Evolutionary conservation across 2,797 vertebrate genomes (phyloP), one percentile per base, ranked within the genome.

Genomic region (Peromyscus aztecus): DNA sequence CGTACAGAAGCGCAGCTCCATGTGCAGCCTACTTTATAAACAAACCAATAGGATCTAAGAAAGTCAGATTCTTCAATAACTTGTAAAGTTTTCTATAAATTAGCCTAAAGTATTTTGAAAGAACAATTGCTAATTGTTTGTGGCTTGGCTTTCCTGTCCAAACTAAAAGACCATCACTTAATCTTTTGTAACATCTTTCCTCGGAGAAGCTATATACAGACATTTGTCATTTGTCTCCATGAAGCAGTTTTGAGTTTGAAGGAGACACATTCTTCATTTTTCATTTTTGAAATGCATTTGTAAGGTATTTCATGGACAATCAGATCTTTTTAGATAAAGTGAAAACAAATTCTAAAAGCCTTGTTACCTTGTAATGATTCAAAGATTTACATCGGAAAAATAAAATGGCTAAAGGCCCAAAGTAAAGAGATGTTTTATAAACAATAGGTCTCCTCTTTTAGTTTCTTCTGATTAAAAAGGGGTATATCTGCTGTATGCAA

Each of bases 91-190:
- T 85, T 75, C 67, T 96, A 78, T 4, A 93, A 57, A n/a, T 52
- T 57, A n/a, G 49, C 37, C 80, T 87, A 46, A 10, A 91, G 34
- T 69, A 75, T 52, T 93, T 94, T 97, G 9, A 92, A 63, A 76
- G 49, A 94, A 73, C 14, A 96, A 86, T 46, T 65, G 86, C 61
- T 67, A n/a, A 75, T 55, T 76, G 65, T n/a, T n/a, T 59, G 76
- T 65, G 16, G 34, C 27, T 81, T 73, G 59, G 37, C 43, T 89
- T 65, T 91, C 63, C 46, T 82, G 75, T 85, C 31, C 52, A 67
- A 65, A 83, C n/a, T 55, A 83, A 63, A 95, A 69, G 82, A 61
- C 21, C 13, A 27, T 49, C 52, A 61, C 34, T 65, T 29, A 10
- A 43, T 29, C 17, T 73, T 89, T 55, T 23, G 23, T 34, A 46